Evolutionary conservation across 2,113 vertebrate species (phyloP).

Genomic region (Archocentrus centrarchus): DNA sequence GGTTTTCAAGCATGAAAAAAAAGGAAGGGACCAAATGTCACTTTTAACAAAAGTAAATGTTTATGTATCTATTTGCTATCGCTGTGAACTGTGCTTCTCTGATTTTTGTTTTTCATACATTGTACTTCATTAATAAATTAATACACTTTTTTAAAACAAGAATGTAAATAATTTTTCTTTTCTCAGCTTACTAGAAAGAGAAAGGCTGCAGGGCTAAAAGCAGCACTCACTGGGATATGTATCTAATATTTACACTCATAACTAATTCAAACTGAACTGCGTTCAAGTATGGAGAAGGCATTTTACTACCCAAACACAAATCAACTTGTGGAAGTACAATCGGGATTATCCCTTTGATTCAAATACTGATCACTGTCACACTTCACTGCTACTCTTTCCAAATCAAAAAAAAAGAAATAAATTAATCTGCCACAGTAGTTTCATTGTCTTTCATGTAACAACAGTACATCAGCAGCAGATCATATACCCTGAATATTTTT

Average conservation of each 20-base stretch:
- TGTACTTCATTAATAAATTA: background rate
- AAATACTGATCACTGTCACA: background rate
- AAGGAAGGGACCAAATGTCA: accelerated
- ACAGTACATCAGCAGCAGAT: background rate
- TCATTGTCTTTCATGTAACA: background rate
- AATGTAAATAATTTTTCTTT: constrained; percentile 1
- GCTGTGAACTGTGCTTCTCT: background rate
- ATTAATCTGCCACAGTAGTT: background rate
- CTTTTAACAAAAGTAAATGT: background rate
- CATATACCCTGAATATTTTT: background rate
- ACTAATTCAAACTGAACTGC: constrained; percentile 47
- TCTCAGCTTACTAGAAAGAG: constrained; percentile 33
- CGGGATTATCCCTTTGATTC: background rate
- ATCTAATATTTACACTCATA: constrained; percentile 33
- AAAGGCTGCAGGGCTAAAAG: constrained; percentile 7
- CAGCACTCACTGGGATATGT: background rate
- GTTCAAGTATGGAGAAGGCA: constrained; percentile 14
- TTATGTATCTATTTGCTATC: background rate
- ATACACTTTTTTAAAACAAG: background rate
- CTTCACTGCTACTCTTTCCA: background rate
- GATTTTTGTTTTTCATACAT: background rate
- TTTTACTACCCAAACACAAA: constrained; percentile 24
- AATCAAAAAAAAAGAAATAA: background rate
- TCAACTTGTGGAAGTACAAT: constrained; percentile 4
- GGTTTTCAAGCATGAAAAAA: background rate